These are phyloP conservation scores for Podarcis siculus DNA, from an alignment of 2,797 vertebrate genomes.

Conservation along the genomic window DNA sequence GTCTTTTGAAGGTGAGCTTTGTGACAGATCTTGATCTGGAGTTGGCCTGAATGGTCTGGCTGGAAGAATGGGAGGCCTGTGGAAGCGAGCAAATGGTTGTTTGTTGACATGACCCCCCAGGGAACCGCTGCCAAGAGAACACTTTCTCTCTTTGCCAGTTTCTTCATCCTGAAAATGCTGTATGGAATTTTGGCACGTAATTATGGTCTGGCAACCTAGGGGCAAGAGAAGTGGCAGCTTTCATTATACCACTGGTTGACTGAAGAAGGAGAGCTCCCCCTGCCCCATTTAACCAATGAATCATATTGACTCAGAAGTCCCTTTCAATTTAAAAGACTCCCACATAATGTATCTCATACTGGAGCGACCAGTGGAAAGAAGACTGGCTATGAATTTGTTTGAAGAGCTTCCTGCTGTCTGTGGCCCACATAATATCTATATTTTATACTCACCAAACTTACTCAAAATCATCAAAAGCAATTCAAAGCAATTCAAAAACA, in stretches of 20 bases:
- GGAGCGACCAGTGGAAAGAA: background rate
- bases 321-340: background rate
- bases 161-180: constrained; percentile 60
- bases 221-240: constrained; percentile 15
- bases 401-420: background rate
- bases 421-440: background rate
- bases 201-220: constrained; percentile 22
- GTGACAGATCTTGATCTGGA: constrained; percentile 47
- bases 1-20: constrained; percentile 57
- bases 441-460: background rate
- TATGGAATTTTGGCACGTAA: constrained; percentile 58
- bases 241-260: background rate
- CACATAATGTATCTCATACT: background rate
- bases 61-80: constrained; percentile 66
- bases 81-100: constrained; percentile 67
- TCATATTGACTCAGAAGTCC: background rate
- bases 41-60: constrained; percentile 50
- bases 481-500: no score
- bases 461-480: no score
- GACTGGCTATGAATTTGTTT: background rate
- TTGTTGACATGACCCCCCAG: constrained; percentile 62
- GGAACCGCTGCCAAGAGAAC: constrained; percentile 63
- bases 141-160: constrained; percentile 46
- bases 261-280: background rate
- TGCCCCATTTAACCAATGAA: background rate